Evolutionary conservation across 2,888 invertebrate species (phyloP).

Genomic region (Trachelus troglodyta): DNA sequence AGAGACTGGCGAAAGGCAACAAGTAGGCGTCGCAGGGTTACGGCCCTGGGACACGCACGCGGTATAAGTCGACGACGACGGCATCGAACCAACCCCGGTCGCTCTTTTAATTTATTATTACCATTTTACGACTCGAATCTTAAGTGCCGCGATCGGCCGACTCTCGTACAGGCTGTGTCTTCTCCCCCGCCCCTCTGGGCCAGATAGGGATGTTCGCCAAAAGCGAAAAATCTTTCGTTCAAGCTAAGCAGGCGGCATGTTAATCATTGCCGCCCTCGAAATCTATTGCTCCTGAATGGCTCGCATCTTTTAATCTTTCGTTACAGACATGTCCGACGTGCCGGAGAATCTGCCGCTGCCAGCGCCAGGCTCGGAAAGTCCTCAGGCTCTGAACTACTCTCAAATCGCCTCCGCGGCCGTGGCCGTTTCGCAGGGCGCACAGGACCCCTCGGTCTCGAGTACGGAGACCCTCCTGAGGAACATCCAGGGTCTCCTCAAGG

Average conservation of each 20-base stretch:
- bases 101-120: constrained; percentile 38
- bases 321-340: constrained; percentile 81
- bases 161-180: constrained; percentile 6
- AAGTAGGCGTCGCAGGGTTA: constrained; percentile 61
- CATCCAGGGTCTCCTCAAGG: constrained; percentile 95
- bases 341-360: constrained; percentile 76
- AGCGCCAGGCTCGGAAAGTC: constrained; percentile 68
- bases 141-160: constrained; percentile 20
- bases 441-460: constrained; percentile 78
- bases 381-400: constrained; percentile 86
- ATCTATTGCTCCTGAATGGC: too few relatives aligned
- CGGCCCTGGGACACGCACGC: constrained; percentile 63
- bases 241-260: too few relatives aligned
- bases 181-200: background rate
- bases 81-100: constrained; percentile 21
- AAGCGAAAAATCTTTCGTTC: too few relatives aligned
- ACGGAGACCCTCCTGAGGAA: constrained; percentile 94
- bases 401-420: constrained; percentile 76
- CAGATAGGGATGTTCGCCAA: too few relatives aligned
- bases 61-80: constrained; percentile 46
- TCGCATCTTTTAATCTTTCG: too few relatives aligned
- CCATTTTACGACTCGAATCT: constrained; percentile 8
- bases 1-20: constrained; percentile 61
- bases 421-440: constrained; percentile 69
- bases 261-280: too few relatives aligned